Evolutionary conservation across 2,113 vertebrate genomes (phyloP).

Genomic region (Dromiciops gliroides): DNA sequence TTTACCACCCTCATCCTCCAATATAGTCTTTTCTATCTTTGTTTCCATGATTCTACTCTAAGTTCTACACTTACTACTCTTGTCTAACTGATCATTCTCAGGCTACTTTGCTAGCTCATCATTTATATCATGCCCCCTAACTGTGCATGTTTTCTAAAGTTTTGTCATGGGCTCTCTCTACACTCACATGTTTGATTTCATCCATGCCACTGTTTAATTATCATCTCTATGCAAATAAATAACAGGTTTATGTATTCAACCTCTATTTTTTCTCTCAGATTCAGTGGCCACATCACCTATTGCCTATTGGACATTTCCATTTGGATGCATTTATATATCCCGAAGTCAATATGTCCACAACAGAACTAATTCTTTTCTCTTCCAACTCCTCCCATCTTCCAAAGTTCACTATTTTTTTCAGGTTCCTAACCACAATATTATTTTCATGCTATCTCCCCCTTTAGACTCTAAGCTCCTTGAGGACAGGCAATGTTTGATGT

Average conservation of each 20-base stretch:
- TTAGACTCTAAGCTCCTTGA: neutral
- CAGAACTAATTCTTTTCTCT: neutral
- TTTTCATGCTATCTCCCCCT: neutral
- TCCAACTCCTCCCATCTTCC: neutral
- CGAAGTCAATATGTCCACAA: neutral
- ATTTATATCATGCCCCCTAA: neutral
- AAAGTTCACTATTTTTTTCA: neutral
- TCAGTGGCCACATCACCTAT: neutral
- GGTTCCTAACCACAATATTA: neutral
- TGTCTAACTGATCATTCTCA: neutral
- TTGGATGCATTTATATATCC: neutral
- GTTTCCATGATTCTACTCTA: neutral
- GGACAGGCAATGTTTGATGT: neutral
- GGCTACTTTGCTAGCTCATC: neutral
- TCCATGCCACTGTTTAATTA: neutral
- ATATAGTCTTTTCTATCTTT: neutral
- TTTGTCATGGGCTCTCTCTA: neutral
- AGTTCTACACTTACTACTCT: neutral
- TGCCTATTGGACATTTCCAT: neutral
- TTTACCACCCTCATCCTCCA: neutral
- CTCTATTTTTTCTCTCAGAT: neutral
- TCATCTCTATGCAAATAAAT: neutral
- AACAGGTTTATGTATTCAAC: neutral
- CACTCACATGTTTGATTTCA: neutral
- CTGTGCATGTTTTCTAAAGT: neutral